Base-by-base conservation (phyloP, 2,888 invertebrate genomes). In the Pachydiplax longipennis region DNA sequence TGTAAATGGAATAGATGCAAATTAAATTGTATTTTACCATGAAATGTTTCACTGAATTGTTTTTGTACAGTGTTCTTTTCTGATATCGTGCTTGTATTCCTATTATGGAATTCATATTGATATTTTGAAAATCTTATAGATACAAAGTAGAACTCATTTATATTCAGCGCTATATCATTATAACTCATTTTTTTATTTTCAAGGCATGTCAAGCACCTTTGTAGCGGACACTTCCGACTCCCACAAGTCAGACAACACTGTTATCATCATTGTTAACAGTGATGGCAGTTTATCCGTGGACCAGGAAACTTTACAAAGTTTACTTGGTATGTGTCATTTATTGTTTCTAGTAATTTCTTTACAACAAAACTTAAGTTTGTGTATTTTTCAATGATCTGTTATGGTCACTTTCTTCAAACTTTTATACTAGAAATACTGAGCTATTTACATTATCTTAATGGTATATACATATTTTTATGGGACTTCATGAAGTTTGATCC, bases 261-360 rank as follows among this genome's bases (percentile, higher is more conserved):
- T 97, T 93, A 95, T 98, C 93, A 96, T 98, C 94, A 96, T 98
- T 93, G 97, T 98, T 93, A 97, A 97, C 93, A 97, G 97, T 94
- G 97, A 98, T 96, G 98, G 98, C 92, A 96, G 96, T 91, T 95
- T 98, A 92, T 96, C 97, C 91, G 96, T 97, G 80, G 98, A 98
- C 94, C 96, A 97, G 93, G 96, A 97, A 93, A 96, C 97, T 92
- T 95, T 98, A 91, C 96, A 97, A 93, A 96, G 96, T 92, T 95
- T 97, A 92, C 95, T 98, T 94, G 97, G 98, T 98, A 95, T 95
- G 95, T 94, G 3, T 18, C 15, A 53, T 18, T 53, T 53, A 18
- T 18, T 1, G 18, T 18, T 53, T 18, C 18, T 53, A 5, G 15
- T 18, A 53, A 53, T 53, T 53, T 53, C 2, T 18, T 15, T 3